Base-by-base conservation (phyloP, 2,113 vertebrate species). In the Eptesicus fuscus region DNA sequence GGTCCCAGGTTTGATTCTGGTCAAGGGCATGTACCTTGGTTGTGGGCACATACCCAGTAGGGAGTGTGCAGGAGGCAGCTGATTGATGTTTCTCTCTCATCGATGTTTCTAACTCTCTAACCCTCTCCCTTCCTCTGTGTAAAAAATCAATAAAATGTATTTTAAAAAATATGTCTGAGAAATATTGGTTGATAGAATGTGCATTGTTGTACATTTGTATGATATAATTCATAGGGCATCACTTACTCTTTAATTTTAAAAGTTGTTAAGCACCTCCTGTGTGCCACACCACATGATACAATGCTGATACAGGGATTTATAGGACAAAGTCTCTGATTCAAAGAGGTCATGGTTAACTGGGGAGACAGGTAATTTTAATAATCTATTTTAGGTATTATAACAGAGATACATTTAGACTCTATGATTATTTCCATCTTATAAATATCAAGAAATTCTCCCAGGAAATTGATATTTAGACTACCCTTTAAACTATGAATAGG, bases 361-460 rank as follows among this genome's bases (percentile, higher is more conserved):
- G 7, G 32, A 87, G n/a, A 32, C 5, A 32, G 32, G 9, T 85
- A 37, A 93, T 22, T 84, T 18, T 14, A 71, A 17, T 69, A 86
- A 35, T 51, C 12, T 74, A 25, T 37, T 49, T 69, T 47, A 77
- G 14, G 9, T 71, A 17, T 67, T 76, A 11, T 47, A 78, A 37
- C 40, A 61, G 7, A 51, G 44, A 8, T 32, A 0, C 17, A 2
- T 44, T 86, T 37, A 82, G 40, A 56, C 4, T 80, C 65, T 73
- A 7, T 67, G 28, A 53, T 47, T 65, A 80, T 94, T 93, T 84
- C 32, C 59, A 8, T 35, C 47, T 67, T 9, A 25, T 16, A 92
- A 91, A 97, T 95, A 84, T 51, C 22, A 94, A 71, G 35, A 12
- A 56, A 63, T 90, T 92, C 44, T 79, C 78, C 17, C 44, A 88